Percentiles rank a stretch among this genome's conserved stretches.
phyloP scores from a whole-genome alignment of 2,113 vertebrate genomes.

The Callaeas wilsoni region DNA sequence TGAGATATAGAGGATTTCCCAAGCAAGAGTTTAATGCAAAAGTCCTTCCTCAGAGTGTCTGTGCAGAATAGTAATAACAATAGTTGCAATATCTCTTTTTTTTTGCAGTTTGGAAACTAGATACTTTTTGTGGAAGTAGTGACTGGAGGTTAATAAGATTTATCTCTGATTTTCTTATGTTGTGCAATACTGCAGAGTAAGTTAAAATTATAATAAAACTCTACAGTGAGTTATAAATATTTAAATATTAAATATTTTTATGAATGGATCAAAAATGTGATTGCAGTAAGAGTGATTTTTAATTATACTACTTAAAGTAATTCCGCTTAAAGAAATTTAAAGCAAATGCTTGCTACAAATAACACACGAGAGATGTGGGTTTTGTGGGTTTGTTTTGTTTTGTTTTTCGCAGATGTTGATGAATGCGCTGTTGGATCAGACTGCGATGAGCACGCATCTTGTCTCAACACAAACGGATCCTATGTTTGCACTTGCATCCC shows the following conservation, averaged over 20 bases:
- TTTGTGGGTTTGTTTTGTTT: neutral
- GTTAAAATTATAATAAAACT: neutral
- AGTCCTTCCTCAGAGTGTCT: neutral
- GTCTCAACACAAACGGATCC: conserved; percentile 91
- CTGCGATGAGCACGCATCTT: conserved; percentile 84
- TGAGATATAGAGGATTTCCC: neutral
- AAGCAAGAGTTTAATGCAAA: neutral
- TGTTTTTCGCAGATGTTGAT: conserved; percentile 82
- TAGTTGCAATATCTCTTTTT: neutral
- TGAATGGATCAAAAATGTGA: neutral
- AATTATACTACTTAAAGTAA: neutral
- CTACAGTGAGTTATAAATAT: neutral
- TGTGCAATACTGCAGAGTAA: neutral
- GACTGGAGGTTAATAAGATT: neutral
- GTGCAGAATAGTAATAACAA: neutral
- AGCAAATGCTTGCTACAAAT: neutral
- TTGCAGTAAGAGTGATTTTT: neutral
- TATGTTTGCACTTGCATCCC: conserved; percentile 86
- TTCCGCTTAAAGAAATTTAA: neutral
- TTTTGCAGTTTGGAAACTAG: neutral
- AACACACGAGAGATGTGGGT: neutral
- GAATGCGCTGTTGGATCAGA: conserved; percentile 95
- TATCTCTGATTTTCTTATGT: neutral
- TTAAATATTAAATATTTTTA: neutral
- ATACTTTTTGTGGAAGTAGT: neutral